phyloP scores from a whole-genome alignment of 2,888 invertebrate species.

The Apodemia hepburni region DNA sequence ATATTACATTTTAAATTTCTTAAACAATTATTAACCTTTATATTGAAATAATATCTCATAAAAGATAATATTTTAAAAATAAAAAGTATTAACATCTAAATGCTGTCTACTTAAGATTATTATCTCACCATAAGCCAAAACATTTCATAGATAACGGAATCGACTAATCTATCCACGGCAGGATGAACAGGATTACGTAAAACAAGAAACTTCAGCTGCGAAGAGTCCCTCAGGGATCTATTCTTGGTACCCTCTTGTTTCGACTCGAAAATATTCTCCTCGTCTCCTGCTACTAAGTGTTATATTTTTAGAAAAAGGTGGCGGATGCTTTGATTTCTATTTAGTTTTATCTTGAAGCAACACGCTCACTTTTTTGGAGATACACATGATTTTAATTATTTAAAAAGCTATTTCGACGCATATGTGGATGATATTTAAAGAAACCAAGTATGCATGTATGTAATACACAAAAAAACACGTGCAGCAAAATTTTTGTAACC shows the following conservation, averaged over 20 bases:
- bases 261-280: conserved; percentile 34
- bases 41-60: not conserved
- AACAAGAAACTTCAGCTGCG: conserved; percentile 55
- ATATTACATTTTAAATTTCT: too few relatives aligned
- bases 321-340: conserved; percentile 55
- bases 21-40: too few relatives aligned
- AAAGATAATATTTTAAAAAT: not conserved
- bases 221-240: conserved; percentile 74
- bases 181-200: conserved; percentile 44
- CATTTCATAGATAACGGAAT: conserved; percentile 18
- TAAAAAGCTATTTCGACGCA: conserved; percentile 9
- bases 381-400: conserved; percentile 18
- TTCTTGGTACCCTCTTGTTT: conserved; percentile 62
- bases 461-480: not conserved
- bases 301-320: conserved; percentile 72
- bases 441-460: not conserved
- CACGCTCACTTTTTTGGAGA: conserved; percentile 17
- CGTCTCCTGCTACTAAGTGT: conserved; percentile 39
- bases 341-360: conserved; percentile 42
- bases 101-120: not conserved
- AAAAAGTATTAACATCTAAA: not conserved
- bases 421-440: not conserved
- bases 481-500: too few relatives aligned
- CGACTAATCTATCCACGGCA: conserved; percentile 29
- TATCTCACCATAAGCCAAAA: not conserved